Percentiles rank a stretch among this genome's conserved stretches.
Conservation (phyloP, 1,140 invertebrate species). For the honey bee (Apis mellifera) region Amel_HAv3.1 CM009944.2:10239501-10240000, state of each 20-base stretch:
- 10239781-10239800: not conserved
- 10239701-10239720: constrained; percentile 68
- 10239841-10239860: not conserved
- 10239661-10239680: constrained; percentile 71
- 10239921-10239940: constrained; percentile 2
- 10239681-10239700: constrained; percentile 71
- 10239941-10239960: constrained; percentile 53
- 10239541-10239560: not conserved
- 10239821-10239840: constrained; percentile 14
- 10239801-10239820: not conserved
- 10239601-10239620: constrained; percentile 19
- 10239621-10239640: constrained; percentile 12
- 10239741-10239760: constrained; percentile 37
- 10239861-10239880: constrained; percentile 33
- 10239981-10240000: not conserved
- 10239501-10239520: not conserved
- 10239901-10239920: constrained; percentile 59
- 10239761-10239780: not conserved
- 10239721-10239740: constrained; percentile 63
- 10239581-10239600: constrained; percentile 32
- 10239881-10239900: constrained; percentile 56
- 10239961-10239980: constrained; percentile 62
- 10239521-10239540: no score
- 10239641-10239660: constrained; percentile 64
- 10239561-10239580: constrained; percentile 21